Conservation (phyloP, 2,113 vertebrate genomes). For the Macrotus californicus region DNA sequence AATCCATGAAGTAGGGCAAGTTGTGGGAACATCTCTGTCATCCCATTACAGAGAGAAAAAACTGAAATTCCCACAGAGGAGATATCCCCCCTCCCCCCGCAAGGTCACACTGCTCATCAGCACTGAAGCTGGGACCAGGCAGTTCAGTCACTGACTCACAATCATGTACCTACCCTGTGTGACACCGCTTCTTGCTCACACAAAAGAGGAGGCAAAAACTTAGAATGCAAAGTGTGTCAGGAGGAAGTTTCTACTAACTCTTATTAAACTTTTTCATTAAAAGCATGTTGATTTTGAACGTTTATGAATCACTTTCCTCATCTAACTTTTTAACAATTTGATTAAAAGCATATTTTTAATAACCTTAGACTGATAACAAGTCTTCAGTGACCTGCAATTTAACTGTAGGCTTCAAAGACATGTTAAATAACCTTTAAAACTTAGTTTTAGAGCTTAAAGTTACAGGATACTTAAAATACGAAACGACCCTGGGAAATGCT, state of each 20-base stretch:
- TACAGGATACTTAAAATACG: constrained; percentile 6
- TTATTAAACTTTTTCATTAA: background rate
- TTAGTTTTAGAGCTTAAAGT: background rate
- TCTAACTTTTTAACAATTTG: background rate
- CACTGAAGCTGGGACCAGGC: background rate
- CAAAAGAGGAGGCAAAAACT: background rate
- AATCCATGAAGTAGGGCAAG: background rate
- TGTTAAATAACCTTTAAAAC: background rate
- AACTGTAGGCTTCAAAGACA: background rate
- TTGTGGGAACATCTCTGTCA: background rate
- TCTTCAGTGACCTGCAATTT: background rate
- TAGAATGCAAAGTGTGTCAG: background rate
- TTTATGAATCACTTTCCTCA: background rate
- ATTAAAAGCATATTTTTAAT: background rate
- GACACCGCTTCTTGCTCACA: background rate
- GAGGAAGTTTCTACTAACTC: background rate
- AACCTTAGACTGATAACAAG: background rate
- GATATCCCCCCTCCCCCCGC: too few species aligned
- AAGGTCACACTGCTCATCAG: background rate
- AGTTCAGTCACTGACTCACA: background rate
- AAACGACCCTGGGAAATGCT: background rate
- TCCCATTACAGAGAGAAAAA: background rate
- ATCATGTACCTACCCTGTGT: background rate
- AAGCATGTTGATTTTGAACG: background rate
- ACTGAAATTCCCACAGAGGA: background rate